These are phyloP conservation scores for Montipora cactus DNA, from an alignment of 64 coral and sea anemone species.

Conservation along the genomic window DNA sequence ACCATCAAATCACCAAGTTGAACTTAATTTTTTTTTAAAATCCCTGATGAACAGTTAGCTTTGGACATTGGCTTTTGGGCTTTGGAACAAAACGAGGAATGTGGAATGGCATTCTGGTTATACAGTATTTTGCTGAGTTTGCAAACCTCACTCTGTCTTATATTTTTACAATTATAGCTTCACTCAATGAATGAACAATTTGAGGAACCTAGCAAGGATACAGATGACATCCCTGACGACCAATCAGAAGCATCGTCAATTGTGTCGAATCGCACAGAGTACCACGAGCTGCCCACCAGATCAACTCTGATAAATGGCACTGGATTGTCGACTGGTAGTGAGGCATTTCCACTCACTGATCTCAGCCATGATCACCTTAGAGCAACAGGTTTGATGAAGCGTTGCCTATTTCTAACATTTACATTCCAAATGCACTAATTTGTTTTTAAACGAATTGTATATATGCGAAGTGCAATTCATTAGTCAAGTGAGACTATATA, in stretches of 20 bases:
- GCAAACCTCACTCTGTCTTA: too few species aligned
- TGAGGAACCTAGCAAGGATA: slow-evolving; percentile 69
- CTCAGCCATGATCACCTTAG: background rate
- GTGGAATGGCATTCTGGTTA: too few species aligned
- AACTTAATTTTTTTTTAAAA: too few species aligned
- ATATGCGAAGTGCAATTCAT: too few species aligned
- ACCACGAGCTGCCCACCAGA: slow-evolving; percentile 85
- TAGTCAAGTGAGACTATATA: too few species aligned
- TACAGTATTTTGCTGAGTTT: too few species aligned
- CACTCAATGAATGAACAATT: background rate
- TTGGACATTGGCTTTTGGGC: too few species aligned
- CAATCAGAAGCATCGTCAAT: slow-evolving; percentile 88
- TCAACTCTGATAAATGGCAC: slow-evolving; percentile 73
- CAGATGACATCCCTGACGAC: slow-evolving; percentile 81
- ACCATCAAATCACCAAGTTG: too few species aligned
- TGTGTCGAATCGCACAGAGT: slow-evolving; percentile 88
- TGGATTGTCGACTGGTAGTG: background rate
- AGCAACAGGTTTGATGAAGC: background rate
- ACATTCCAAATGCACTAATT: background rate
- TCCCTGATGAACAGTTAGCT: too few species aligned
- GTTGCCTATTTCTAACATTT: background rate
- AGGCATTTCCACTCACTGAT: background rate
- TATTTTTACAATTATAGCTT: background rate
- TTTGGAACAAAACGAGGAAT: too few species aligned
- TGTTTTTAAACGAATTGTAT: too few species aligned